Conservation (phyloP, 2,797 vertebrate genomes). For the Menidia menidia region DNA sequence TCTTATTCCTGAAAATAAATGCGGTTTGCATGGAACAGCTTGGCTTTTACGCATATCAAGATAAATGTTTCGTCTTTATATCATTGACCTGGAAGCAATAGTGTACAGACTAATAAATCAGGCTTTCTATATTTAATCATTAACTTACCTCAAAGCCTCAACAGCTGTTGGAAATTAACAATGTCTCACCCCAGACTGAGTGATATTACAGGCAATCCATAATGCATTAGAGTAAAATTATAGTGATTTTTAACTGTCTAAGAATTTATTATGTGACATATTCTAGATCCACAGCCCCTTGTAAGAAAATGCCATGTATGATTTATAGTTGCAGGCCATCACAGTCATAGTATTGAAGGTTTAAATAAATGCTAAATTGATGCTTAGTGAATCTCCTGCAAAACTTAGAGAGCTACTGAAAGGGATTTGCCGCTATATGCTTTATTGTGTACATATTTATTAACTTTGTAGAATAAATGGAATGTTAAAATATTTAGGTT, state of each 20-base stretch:
- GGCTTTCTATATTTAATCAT: conserved; percentile 99
- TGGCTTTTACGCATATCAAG: conserved; percentile 97
- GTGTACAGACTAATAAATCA: conserved; percentile 99
- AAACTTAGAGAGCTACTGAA: conserved; percentile 87
- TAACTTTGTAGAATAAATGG: conserved; percentile 38
- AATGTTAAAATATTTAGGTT: conserved; percentile 15
- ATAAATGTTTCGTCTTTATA: conserved; percentile 99
- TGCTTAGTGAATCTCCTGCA: conserved; percentile 87
- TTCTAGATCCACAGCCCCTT: conserved; percentile 93
- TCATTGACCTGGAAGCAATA: conserved; percentile 98
- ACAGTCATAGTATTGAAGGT: conserved; percentile 92
- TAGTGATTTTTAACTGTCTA: conserved; percentile 99
- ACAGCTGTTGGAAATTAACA: conserved; percentile 99
- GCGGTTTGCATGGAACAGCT: conserved; percentile 89
- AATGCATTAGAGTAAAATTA: conserved; percentile 99
- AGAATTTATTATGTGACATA: conserved; percentile 98
- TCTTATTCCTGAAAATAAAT: conserved; percentile 86
- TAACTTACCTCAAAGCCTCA: conserved; percentile 97
- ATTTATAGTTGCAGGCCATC: conserved; percentile 91
- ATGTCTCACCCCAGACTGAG: conserved; percentile 95
- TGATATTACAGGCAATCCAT: conserved; percentile 99
- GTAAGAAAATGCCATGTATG: conserved; percentile 91
- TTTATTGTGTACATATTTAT: conserved; percentile 44
- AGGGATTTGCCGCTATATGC: conserved; percentile 79
- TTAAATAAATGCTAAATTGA: conserved; percentile 92